Evolutionary conservation across 2,113 vertebrate species (phyloP).

Genomic region (Catharus bicknelli): DNA sequence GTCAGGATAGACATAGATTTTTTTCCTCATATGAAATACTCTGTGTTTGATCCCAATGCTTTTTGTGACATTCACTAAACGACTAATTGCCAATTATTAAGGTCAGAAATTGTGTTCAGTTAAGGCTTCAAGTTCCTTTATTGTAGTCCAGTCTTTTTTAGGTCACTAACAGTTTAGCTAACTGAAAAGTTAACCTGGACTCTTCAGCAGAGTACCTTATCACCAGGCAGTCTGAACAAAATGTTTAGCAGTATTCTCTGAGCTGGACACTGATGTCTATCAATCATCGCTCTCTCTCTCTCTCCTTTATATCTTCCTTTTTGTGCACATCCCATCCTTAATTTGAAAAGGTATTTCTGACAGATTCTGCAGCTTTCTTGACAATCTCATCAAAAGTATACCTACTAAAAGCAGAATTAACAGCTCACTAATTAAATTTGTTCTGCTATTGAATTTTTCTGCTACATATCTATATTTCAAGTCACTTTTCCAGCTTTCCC

Average conservation of each 20-base stretch:
- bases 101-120: background rate
- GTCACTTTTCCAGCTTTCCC: background rate
- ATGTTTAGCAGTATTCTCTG: background rate
- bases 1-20: background rate
- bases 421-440: background rate
- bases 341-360: background rate
- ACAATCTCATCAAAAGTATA: background rate
- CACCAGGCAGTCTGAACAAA: background rate
- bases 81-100: background rate
- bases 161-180: background rate
- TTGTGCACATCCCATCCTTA: background rate
- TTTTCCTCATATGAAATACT: background rate
- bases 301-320: background rate
- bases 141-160: background rate
- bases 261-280: background rate
- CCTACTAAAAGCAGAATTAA: background rate
- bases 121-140: background rate
- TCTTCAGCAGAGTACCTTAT: background rate
- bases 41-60: background rate
- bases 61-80: background rate
- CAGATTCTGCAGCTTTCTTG: background rate
- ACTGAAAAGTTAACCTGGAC: background rate
- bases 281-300: no score
- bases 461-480: background rate
- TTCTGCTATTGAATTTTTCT: background rate